phyloP scores from a whole-genome alignment of 2,888 invertebrate species.

The Nymphalis polychloros region DNA sequence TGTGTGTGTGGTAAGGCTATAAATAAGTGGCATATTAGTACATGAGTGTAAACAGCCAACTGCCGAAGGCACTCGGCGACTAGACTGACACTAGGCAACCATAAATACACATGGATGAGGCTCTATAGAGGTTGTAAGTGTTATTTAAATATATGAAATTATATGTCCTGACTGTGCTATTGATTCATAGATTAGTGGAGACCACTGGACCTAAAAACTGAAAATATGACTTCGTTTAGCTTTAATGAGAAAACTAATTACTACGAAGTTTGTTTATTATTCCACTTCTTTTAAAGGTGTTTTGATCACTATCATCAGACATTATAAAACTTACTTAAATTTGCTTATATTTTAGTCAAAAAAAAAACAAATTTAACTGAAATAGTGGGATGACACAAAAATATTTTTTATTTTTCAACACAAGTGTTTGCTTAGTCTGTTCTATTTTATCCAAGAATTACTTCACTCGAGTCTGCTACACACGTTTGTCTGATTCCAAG shows the following conservation, averaged over 20 bases:
- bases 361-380: no score
- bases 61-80: constrained; percentile 39
- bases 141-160: neutral
- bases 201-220: no score
- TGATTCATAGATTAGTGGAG: no score
- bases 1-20: constrained; percentile 46
- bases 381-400: no score
- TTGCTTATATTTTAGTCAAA: no score
- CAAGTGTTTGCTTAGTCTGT: constrained; percentile 16
- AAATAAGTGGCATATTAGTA: constrained; percentile 45
- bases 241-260: no score
- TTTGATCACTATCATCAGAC: no score
- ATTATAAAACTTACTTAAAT: no score
- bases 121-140: neutral
- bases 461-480: neutral
- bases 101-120: constrained; percentile 19
- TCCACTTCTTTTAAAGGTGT: no score
- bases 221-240: no score
- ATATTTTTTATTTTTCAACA: neutral
- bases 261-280: no score
- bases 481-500: constrained; percentile 12
- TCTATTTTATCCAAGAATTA: constrained; percentile 16
- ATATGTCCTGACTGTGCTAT: no score
- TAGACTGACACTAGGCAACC: constrained; percentile 24
- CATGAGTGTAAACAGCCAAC: constrained; percentile 41